Evolutionary conservation across 2,888 invertebrate species (phyloP).

Genomic region (Gari tellinella): DNA sequence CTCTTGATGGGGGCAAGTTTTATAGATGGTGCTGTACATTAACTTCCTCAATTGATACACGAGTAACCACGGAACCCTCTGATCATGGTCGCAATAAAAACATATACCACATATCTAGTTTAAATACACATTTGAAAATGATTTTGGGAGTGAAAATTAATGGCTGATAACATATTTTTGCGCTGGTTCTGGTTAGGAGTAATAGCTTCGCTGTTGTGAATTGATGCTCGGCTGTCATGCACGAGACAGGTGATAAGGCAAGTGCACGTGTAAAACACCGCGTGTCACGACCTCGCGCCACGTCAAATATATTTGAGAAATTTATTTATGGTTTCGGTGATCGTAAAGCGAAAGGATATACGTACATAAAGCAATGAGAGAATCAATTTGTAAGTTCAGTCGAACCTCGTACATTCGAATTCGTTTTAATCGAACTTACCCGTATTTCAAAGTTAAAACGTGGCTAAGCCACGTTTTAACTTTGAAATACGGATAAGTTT

Average conservation of each 20-base stretch:
- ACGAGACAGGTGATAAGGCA: constrained; percentile 42
- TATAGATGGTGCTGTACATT: no score
- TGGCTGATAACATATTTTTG: constrained; percentile 47
- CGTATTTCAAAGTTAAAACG: no score
- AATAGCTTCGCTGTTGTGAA: constrained; percentile 18
- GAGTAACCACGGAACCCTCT: no score
- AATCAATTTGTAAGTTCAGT: neutral
- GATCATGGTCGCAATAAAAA: no score
- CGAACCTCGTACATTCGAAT: neutral
- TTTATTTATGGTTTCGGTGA: neutral
- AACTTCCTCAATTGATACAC: no score
- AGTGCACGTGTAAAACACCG: constrained; percentile 50
- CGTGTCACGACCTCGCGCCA: constrained; percentile 12
- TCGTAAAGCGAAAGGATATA: constrained; percentile 31
- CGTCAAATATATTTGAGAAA: neutral
- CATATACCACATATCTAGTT: constrained; percentile 26
- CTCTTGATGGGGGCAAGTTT: no score
- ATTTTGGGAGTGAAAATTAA: constrained; percentile 36
- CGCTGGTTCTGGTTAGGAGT: constrained; percentile 35
- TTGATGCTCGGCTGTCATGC: constrained; percentile 16
- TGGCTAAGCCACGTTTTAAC: no score
- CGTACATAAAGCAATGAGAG: constrained; percentile 10
- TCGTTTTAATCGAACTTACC: no score
- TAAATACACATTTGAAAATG: constrained; percentile 50
- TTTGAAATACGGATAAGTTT: no score